These are phyloP conservation scores for Trogon surrucura DNA, from an alignment of 2,113 vertebrate species.

Conservation along the genomic window DNA sequence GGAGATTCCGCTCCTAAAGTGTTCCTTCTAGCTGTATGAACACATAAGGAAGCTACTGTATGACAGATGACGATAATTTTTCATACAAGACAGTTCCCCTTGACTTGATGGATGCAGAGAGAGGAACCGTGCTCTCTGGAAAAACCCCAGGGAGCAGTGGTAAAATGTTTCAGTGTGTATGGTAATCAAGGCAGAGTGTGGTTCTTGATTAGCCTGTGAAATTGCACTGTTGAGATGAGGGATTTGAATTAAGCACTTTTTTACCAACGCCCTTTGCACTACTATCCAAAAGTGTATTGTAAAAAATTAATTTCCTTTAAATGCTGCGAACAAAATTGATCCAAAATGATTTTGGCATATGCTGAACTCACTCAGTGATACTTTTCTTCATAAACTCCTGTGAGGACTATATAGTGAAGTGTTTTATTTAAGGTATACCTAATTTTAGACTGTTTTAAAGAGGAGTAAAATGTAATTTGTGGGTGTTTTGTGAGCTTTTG, in stretches of 20 bases:
- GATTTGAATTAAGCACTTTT: slow-evolving; percentile 43
- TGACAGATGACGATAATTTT: slow-evolving; percentile 59
- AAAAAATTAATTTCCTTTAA: slow-evolving; percentile 70
- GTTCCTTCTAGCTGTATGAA: slow-evolving; percentile 32
- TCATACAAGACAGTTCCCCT: slow-evolving; percentile 44
- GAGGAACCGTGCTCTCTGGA: background rate
- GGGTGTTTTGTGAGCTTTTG: slow-evolving; percentile 19
- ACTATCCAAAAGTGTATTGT: slow-evolving; percentile 44
- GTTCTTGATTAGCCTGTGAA: slow-evolving; percentile 56
- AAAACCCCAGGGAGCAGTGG: slow-evolving; percentile 42
- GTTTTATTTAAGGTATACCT: slow-evolving; percentile 48
- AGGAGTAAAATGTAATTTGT: slow-evolving; percentile 53
- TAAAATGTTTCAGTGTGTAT: slow-evolving; percentile 34
- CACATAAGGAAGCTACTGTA: slow-evolving; percentile 13
- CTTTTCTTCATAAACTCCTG: slow-evolving; percentile 21
- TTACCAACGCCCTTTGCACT: slow-evolving; percentile 61
- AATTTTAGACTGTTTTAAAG: slow-evolving; percentile 55
- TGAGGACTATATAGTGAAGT: slow-evolving; percentile 10
- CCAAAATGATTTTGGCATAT: slow-evolving; percentile 62
- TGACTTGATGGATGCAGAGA: slow-evolving; percentile 55
- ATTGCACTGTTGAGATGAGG: background rate
- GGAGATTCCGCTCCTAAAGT: background rate
- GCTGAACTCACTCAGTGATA: slow-evolving; percentile 47
- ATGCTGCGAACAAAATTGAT: slow-evolving; percentile 64
- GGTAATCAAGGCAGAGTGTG: slow-evolving; percentile 55